A percentile compares a stretch with the other conserved stretches of the same genome.
phyloP scores from a whole-genome alignment of 1,140 invertebrate genomes.

The Drosophila pallidifrons region DNA sequence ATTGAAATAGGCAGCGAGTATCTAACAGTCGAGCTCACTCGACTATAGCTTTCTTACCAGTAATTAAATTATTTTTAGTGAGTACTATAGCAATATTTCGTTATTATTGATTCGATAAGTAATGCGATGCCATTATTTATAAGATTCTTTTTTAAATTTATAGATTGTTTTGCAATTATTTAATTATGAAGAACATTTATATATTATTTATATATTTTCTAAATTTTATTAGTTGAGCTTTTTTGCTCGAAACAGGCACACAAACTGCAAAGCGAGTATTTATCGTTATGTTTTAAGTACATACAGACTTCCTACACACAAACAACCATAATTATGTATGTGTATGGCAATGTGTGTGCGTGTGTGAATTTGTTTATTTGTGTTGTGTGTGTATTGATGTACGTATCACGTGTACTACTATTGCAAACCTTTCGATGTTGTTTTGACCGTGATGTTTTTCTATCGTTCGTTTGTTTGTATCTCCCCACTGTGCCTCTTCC shows the following conservation, averaged over 20 bases:
- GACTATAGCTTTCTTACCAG: too few relatives aligned
- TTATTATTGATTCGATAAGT: too few relatives aligned
- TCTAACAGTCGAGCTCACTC: too few relatives aligned
- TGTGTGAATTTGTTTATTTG: conserved; percentile 10
- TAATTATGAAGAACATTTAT: not conserved
- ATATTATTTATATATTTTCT: not conserved
- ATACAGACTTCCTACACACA: not conserved
- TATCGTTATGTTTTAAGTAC: not conserved
- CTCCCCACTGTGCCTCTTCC: conserved; percentile 2
- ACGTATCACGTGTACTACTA: not conserved
- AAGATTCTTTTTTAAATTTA: not conserved
- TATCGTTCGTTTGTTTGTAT: conserved; percentile 7
- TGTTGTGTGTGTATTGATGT: conserved; percentile 11
- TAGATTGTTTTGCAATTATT: not conserved
- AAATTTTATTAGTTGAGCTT: not conserved
- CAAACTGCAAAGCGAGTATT: conserved; percentile 10
- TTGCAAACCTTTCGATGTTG: conserved; percentile 11
- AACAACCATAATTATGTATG: not conserved
- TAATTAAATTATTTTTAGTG: too few relatives aligned
- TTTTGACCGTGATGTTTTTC: not conserved
- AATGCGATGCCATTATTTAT: too few relatives aligned
- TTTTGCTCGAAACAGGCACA: conserved; percentile 10
- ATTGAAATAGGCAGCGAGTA: too few relatives aligned
- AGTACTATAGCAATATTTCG: too few relatives aligned
- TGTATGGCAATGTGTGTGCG: not conserved